Conservation (phyloP, 2,888 invertebrate genomes). For the Ditula angustiorana region DNA sequence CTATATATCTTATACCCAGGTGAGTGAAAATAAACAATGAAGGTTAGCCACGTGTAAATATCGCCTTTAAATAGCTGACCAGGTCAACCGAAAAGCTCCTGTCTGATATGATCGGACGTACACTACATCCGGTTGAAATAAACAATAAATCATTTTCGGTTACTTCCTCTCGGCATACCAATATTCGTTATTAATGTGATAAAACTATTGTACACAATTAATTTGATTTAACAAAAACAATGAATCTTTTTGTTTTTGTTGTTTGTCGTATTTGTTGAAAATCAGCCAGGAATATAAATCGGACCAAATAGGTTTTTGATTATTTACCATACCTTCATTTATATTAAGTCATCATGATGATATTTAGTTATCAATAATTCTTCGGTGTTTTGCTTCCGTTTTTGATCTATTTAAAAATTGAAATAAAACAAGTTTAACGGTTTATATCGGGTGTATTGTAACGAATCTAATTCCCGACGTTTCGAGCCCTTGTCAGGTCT, state of each 20-base stretch:
- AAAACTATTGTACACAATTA: not conserved
- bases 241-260: not conserved
- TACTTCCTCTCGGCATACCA: slow-evolving; percentile 36
- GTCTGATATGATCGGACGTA: slow-evolving; percentile 1
- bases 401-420: not conserved
- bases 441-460: too few relatives aligned
- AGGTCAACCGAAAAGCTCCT: not conserved
- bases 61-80: not conserved
- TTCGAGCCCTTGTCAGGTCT: too few relatives aligned
- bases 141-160: slow-evolving; percentile 37
- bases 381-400: not conserved
- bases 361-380: too few relatives aligned
- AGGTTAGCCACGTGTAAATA: slow-evolving; percentile 8
- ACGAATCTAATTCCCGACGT: too few relatives aligned
- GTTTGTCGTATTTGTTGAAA: not conserved
- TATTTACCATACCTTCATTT: too few relatives aligned
- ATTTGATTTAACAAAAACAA: not conserved
- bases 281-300: not conserved
- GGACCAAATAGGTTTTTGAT: not conserved
- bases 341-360: too few relatives aligned
- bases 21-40: slow-evolving; percentile 64
- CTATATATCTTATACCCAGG: slow-evolving; percentile 92
- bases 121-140: slow-evolving; percentile 26
- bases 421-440: too few relatives aligned
- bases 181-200: not conserved